Evolutionary conservation across 2,888 invertebrate species (phyloP).

Genomic region (Sinopyrophorus schimmeli): DNA sequence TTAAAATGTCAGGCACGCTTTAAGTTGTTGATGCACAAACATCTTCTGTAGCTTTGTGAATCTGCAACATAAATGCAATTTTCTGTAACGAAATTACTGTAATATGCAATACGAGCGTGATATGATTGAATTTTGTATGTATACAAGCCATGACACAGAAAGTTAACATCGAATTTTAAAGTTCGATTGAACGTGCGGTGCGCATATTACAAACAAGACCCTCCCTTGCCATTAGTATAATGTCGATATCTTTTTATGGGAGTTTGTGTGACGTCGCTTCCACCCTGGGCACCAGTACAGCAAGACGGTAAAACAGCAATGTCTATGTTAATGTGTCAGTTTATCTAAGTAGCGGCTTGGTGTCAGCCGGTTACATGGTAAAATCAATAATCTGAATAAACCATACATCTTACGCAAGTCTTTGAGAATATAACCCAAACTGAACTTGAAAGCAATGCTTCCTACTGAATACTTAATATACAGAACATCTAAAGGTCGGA

Average conservation of each 20-base stretch:
- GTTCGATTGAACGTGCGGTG: slow-evolving; percentile 6
- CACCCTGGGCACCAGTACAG: slow-evolving; percentile 21
- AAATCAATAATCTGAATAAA: slow-evolving; percentile 42
- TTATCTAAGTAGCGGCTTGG: slow-evolving; percentile 41
- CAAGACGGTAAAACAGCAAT: slow-evolving; percentile 36
- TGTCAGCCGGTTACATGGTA: slow-evolving; percentile 46
- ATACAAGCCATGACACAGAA: slow-evolving; percentile 14
- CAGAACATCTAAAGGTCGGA: too few relatives aligned
- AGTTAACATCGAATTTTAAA: slow-evolving; percentile 15
- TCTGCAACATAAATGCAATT: too few relatives aligned
- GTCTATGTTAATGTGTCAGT: slow-evolving; percentile 46
- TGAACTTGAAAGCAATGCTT: not conserved
- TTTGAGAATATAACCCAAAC: not conserved
- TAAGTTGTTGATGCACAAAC: too few relatives aligned
- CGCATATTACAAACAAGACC: slow-evolving; percentile 11
- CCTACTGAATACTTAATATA: too few relatives aligned
- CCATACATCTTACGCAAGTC: slow-evolving; percentile 13
- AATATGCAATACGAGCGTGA: slow-evolving; percentile 4
- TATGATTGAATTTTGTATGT: slow-evolving; percentile 13
- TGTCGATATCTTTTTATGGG: slow-evolving; percentile 31
- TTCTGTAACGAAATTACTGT: too few relatives aligned
- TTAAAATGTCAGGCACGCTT: too few relatives aligned
- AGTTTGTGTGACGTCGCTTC: slow-evolving; percentile 26
- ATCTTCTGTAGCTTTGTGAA: too few relatives aligned
- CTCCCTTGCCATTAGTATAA: slow-evolving; percentile 15